These are phyloP conservation scores for Halyomorpha halys DNA, from an alignment of 1,140 invertebrate species.

Conservation along the genomic window DNA sequence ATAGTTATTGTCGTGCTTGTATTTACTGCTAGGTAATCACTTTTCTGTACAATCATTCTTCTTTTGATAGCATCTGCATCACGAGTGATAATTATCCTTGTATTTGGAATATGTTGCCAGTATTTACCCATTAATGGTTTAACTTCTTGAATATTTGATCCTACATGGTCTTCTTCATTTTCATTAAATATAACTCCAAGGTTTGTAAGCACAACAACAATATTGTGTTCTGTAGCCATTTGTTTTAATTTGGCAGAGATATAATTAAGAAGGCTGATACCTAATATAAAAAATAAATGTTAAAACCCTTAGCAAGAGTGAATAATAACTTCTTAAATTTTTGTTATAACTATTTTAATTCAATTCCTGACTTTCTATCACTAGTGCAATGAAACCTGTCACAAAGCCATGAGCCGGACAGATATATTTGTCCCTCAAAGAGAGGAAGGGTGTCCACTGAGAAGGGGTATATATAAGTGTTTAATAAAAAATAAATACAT, in stretches of 20 bases:
- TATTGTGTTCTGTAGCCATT: constrained; percentile 20
- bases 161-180: constrained; percentile 12
- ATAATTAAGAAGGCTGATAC: constrained; percentile 30
- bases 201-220: constrained; percentile 25
- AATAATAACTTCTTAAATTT: no score
- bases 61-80: neutral
- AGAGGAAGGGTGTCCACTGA: no score
- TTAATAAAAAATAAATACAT: no score
- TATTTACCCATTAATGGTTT: constrained; percentile 30
- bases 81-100: constrained; percentile 22
- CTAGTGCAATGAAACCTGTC: no score
- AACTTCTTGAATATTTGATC: constrained; percentile 13
- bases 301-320: no score
- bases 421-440: no score
- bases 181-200: constrained; percentile 24
- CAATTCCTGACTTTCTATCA: no score
- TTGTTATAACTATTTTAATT: no score
- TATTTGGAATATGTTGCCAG: constrained; percentile 30
- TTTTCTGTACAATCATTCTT: constrained; percentile 21
- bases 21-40: constrained; percentile 12
- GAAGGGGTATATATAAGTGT: no score
- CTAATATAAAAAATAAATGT: constrained; percentile 22
- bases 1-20: neutral
- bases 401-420: no score
- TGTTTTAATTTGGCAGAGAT: constrained; percentile 24